Conservation (phyloP, 2,797 vertebrate genomes). For the Notamacropus eugenii region DNA sequence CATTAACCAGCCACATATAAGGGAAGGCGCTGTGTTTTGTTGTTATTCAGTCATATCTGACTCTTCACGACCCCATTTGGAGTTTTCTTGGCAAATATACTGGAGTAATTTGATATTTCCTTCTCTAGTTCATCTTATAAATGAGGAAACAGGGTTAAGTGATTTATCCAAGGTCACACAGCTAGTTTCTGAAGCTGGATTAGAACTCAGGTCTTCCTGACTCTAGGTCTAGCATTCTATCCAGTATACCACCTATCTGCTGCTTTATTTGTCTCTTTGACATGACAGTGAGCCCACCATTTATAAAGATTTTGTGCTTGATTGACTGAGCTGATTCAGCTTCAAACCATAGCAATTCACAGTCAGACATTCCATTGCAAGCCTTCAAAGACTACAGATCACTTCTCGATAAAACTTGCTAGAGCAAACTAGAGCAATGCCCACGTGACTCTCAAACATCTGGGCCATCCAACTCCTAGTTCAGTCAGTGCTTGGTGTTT, state of each 20-base stretch:
- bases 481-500: not conserved
- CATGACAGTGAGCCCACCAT: not conserved
- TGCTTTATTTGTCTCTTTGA: not conserved
- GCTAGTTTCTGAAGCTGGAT: not conserved
- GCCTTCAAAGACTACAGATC: not conserved
- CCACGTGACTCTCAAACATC: not conserved
- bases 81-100: not conserved
- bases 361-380: not conserved
- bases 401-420: not conserved
- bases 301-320: not conserved
- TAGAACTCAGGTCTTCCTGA: not conserved
- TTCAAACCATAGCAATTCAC: not conserved
- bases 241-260: not conserved
- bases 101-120: not conserved
- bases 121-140: not conserved
- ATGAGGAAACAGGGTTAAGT: conserved; percentile 14
- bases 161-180: not conserved
- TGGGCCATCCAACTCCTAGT: not conserved
- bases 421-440: not conserved
- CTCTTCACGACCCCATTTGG: not conserved
- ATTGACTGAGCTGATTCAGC: not conserved
- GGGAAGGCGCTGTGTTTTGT: not conserved
- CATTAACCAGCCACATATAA: not conserved
- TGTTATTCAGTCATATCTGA: not conserved
- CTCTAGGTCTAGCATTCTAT: not conserved